Conservation (phyloP, 1,140 invertebrate species). For the Lasioglossum baleicum region DNA sequence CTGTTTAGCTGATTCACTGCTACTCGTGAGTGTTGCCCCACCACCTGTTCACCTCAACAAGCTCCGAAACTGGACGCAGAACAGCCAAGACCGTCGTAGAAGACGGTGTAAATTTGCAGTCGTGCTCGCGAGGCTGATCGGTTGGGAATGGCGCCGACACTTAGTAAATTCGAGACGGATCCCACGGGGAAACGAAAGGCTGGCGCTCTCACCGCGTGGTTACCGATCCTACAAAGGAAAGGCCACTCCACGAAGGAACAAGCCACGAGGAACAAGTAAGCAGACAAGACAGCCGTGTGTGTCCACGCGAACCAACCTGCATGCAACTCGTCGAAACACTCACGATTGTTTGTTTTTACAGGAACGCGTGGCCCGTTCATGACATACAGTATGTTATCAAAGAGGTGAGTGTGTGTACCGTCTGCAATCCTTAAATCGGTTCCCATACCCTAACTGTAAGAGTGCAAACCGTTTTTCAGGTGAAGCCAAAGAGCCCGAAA, state of each 20-base stretch:
- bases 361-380: constrained; percentile 74
- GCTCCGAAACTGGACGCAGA: neutral
- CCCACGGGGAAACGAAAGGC: constrained; percentile 80
- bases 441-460: neutral
- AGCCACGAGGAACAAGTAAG: constrained; percentile 70
- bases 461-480: constrained; percentile 60
- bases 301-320: neutral
- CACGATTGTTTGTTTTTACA: constrained; percentile 45
- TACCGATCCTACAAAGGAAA: constrained; percentile 81
- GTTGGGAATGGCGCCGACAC: constrained; percentile 81
- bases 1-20: constrained; percentile 31
- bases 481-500: constrained; percentile 84
- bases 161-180: constrained; percentile 83
- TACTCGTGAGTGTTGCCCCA: neutral
- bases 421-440: constrained; percentile 13
- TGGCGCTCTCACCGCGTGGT: constrained; percentile 79
- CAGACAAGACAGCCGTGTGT: neutral
- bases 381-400: constrained; percentile 89
- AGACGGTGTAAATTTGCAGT: constrained; percentile 7
- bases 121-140: neutral
- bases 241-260: constrained; percentile 67
- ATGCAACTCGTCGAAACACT: constrained; percentile 11
- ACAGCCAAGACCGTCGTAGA: neutral
- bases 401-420: constrained; percentile 76
- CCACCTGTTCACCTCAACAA: constrained; percentile 28